A percentile compares a stretch with the other conserved stretches of the same genome.
Conservation (phyloP, 2,113 vertebrate genomes). For the Macaca nemestrina region DNA sequence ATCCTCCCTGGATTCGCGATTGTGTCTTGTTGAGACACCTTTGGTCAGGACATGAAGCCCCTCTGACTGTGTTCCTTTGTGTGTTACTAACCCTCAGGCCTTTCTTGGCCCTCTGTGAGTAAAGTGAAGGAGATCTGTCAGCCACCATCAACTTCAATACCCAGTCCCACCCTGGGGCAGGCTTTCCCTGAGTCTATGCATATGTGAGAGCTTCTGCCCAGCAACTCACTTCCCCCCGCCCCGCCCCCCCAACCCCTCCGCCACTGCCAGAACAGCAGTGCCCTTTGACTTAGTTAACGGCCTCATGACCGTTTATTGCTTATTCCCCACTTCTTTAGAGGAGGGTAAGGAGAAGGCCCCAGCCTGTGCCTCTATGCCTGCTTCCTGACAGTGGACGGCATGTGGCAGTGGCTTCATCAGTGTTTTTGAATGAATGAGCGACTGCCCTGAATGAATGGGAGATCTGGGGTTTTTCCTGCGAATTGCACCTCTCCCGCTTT, state of each 20-base stretch:
- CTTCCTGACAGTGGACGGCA: background rate
- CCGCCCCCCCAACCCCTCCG: too few species aligned
- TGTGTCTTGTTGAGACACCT: background rate
- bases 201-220: background rate
- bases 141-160: background rate
- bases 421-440: background rate
- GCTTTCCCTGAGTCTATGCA: background rate
- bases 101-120: background rate
- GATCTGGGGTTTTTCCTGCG: background rate
- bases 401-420: background rate
- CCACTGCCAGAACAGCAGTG: background rate
- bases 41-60: background rate
- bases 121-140: background rate
- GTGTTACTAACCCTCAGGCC: background rate
- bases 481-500: background rate
- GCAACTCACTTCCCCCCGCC: background rate
- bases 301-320: background rate
- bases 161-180: background rate
- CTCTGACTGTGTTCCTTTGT: background rate
- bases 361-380: fast-evolving
- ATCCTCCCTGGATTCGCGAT: background rate
- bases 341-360: background rate
- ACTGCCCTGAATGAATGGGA: background rate
- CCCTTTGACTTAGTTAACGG: background rate
- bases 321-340: background rate